Evolutionary conservation across 2,888 invertebrate genomes (phyloP).

Genomic region (Macrophya annulata): DNA sequence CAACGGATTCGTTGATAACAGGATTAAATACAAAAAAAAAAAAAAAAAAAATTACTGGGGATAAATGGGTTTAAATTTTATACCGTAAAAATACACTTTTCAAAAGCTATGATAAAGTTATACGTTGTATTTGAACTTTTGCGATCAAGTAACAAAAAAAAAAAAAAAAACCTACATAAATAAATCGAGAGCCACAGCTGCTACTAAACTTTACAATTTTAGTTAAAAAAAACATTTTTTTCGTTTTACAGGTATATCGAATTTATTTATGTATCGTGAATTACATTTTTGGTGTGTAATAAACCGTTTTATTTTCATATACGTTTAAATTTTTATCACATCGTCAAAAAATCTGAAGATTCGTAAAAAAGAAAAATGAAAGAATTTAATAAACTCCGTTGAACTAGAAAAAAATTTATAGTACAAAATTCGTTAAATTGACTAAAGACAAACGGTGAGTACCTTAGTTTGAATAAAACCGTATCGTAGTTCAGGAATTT

Average conservation of each 20-base stretch:
- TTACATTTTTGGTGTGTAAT: background rate
- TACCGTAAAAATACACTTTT: background rate
- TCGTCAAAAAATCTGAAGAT: background rate
- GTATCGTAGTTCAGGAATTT: background rate
- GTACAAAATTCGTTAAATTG: background rate
- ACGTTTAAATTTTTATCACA: background rate
- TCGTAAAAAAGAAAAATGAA: background rate
- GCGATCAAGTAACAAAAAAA: background rate
- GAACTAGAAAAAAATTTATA: background rate
- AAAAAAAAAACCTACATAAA: background rate
- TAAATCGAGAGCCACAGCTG: conserved; percentile 2
- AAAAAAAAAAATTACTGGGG: background rate
- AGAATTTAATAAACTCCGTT: background rate
- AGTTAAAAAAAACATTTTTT: background rate
- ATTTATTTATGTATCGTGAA: too few relatives aligned
- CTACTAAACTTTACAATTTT: background rate
- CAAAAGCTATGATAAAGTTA: conserved; percentile 18
- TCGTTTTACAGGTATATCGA: background rate
- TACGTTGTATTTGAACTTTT: background rate
- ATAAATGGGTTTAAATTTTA: background rate
- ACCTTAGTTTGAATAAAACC: background rate
- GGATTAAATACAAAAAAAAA: background rate
- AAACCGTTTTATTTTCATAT: background rate
- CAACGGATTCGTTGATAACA: background rate
- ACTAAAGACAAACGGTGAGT: background rate